These are phyloP conservation scores for Chloroclystis v-ata DNA, from an alignment of 2,888 invertebrate genomes.

Conservation along the genomic window DNA sequence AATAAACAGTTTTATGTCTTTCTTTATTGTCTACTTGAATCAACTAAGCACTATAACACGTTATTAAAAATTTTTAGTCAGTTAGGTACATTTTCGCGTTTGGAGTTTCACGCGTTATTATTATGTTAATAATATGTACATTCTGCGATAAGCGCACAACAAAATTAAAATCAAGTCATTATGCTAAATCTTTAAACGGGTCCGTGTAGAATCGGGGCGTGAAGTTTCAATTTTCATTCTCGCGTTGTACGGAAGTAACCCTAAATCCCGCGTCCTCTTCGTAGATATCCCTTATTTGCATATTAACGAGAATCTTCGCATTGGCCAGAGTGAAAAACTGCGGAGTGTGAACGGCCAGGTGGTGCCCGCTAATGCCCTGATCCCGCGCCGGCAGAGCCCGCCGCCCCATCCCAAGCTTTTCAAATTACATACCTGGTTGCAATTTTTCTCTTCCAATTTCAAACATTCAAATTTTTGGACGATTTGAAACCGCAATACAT, in stretches of 20 bases:
- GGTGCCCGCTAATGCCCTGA: conserved; percentile 46
- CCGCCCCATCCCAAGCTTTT: conserved; percentile 11
- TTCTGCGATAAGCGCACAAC: conserved; percentile 49
- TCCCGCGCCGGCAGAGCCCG: conserved; percentile 3
- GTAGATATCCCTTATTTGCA: conserved; percentile 73
- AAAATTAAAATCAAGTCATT: conserved; percentile 58
- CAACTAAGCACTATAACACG: conserved; percentile 55
- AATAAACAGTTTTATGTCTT: conserved; percentile 54
- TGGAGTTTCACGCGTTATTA: conserved; percentile 48
- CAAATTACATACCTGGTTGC: not conserved
- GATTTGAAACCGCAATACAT: too few species aligned
- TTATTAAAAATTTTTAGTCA: conserved; percentile 40
- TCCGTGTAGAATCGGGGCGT: conserved; percentile 55
- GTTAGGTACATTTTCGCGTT: conserved; percentile 45
- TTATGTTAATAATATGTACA: conserved; percentile 53
- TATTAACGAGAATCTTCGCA: conserved; percentile 76
- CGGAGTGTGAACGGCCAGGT: conserved; percentile 68
- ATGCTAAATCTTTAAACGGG: conserved; percentile 65
- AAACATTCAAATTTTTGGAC: too few species aligned
- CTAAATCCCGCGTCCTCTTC: conserved; percentile 59
- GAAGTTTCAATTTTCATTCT: conserved; percentile 60
- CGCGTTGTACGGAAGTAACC: conserved; percentile 58
- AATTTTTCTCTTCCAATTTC: too few species aligned
- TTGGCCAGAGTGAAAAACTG: conserved; percentile 68
- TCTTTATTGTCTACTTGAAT: conserved; percentile 57